Base-by-base conservation (phyloP, 2,797 vertebrate species). In the Hydrolagus colliei region DNA sequence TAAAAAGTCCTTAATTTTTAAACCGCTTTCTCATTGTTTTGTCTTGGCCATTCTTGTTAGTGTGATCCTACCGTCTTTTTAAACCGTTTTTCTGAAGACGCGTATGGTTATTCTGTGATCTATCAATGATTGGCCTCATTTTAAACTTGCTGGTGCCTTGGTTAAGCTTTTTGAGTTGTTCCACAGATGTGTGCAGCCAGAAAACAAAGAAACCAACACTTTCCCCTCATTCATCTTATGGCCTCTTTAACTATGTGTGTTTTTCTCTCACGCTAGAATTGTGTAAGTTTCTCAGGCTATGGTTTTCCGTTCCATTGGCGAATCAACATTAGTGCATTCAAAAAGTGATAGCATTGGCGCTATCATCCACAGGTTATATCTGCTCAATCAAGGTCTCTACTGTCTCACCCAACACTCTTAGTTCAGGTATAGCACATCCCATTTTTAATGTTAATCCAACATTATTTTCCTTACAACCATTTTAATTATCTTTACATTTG, bases 171-270 rank as follows among this genome's bases (percentile, higher is more conserved):
- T 84, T 76, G 14, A 59, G 41, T 76, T 41, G 41, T 18, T 18
- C 14, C 13, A 32, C 14, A 73, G 27, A 32, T 82, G 27, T 8
- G 1, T 41, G 16, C 13, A 84, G 79, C 22, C 68, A 71, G 14
- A 84, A 52, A 67, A 9, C 20, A 84, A 41, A 71, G 32, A 84
- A 52, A 67, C 16, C 20, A 67, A 41, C 41, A 71, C 67, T 84
- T 84, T 84, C 79, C 79, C 71, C 16, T 41, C 32, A 68, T 84
- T 84, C 41, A 68, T 18, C 71, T 84, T 4, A 67, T 16, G 1
- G 9, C 20, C 27, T 82, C 79, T 84, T 68, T 71, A 71, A 67
- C 65, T 71, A 84, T 84, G 67, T 84, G 52, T 84, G 71, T 71
- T 11, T 71, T 84, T 32, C 41, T 52, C 6, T 52, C 6, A 52